phyloP scores from a whole-genome alignment of 2,797 vertebrate genomes.

The Melanogrammus aeglefinus region DNA sequence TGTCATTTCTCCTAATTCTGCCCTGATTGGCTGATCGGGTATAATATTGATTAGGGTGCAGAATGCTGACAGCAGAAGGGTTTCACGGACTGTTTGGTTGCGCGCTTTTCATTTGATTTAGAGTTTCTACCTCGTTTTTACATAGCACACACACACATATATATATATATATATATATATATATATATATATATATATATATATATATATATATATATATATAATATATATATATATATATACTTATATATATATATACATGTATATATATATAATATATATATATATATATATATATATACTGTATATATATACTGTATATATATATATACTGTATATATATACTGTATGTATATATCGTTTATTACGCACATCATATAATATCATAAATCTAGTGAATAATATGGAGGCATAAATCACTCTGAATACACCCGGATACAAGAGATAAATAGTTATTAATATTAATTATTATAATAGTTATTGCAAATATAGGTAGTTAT shows the following conservation, averaged over 20 bases:
- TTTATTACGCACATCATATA: neutral
- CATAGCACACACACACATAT: too few species aligned
- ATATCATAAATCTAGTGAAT: neutral
- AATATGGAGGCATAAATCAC: too few species aligned
- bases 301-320: neutral
- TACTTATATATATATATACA: neutral
- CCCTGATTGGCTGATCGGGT: neutral
- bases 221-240: neutral
- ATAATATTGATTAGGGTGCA: slow-evolving; percentile 3
- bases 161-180: neutral
- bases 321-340: neutral
- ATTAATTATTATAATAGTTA: too few species aligned
- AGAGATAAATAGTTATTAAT: too few species aligned
- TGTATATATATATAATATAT: neutral
- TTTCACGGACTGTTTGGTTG: neutral
- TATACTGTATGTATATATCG: neutral
- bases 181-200: neutral
- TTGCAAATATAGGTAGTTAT: too few species aligned
- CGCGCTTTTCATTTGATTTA: too few species aligned
- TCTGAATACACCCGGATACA: too few species aligned
- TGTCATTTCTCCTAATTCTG: neutral
- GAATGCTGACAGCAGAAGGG: neutral
- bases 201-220: neutral
- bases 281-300: neutral
- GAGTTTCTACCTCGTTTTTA: too few species aligned